Conservation (phyloP, 2,888 invertebrate species). For the Cataglyphis livida region DNA sequence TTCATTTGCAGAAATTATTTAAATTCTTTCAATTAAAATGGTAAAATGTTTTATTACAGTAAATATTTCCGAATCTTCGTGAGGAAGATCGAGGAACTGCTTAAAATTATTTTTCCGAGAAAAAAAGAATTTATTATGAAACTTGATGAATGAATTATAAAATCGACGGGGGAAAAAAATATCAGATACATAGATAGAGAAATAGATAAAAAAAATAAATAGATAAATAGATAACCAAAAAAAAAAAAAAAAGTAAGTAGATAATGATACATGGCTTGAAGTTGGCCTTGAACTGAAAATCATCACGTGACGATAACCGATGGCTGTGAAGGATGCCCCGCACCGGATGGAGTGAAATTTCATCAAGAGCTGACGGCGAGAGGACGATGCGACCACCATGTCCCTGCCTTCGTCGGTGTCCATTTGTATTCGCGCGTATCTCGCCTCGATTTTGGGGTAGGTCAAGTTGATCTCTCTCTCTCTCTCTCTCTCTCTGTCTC, state of each 20-base stretch:
- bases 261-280: neutral
- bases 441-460: constrained; percentile 71
- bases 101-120: neutral
- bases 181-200: neutral
- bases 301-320: neutral
- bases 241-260: no score
- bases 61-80: neutral
- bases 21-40: no score
- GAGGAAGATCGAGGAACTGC: neutral
- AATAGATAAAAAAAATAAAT: no score
- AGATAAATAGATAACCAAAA: no score
- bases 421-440: constrained; percentile 48
- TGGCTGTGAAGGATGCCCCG: neutral
- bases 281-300: neutral
- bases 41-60: no score
- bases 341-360: constrained; percentile 53
- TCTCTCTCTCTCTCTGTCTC: constrained; percentile 21
- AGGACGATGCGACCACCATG: neutral
- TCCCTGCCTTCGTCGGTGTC: constrained; percentile 43
- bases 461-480: constrained; percentile 51
- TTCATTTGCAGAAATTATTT: no score
- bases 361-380: constrained; percentile 36
- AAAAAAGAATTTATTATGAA: neutral
- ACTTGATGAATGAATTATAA: neutral
- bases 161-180: neutral